Evolutionary conservation across 2,113 vertebrate genomes (phyloP).

Genomic region (Pyrgilauda ruficollis): DNA sequence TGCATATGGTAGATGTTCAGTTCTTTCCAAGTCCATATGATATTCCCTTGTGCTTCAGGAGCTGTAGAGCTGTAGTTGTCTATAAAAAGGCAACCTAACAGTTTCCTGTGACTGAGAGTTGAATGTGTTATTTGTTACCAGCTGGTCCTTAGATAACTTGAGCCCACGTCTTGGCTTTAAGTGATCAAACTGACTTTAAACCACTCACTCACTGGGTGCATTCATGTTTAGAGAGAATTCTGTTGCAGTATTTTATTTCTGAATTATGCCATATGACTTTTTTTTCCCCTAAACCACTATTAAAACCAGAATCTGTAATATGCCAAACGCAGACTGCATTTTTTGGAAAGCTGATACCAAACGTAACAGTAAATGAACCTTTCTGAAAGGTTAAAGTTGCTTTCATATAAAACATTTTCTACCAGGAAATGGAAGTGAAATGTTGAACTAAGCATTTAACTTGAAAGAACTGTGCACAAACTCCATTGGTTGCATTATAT

Average conservation of each 20-base stretch:
- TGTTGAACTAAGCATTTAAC: constrained; percentile 55
- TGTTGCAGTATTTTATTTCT: constrained; percentile 52
- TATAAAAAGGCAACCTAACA: constrained; percentile 57
- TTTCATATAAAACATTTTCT: constrained; percentile 68
- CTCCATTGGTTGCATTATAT: constrained; percentile 40
- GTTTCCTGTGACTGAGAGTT: constrained; percentile 47
- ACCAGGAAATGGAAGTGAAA: constrained; percentile 63
- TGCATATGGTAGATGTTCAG: constrained; percentile 41
- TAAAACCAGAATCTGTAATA: constrained; percentile 62
- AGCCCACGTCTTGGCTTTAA: constrained; percentile 41
- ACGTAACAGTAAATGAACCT: constrained; percentile 64
- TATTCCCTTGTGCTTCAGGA: constrained; percentile 27
- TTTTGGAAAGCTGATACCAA: constrained; percentile 61
- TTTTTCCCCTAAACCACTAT: constrained; percentile 24
- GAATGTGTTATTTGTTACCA: constrained; percentile 68
- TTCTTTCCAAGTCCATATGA: background rate
- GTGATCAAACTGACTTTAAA: constrained; percentile 54
- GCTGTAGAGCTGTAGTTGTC: constrained; percentile 20
- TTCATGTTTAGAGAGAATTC: constrained; percentile 39
- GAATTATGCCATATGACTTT: background rate
- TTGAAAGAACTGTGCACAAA: constrained; percentile 46
- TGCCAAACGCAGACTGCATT: background rate
- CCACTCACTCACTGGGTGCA: background rate
- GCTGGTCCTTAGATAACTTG: constrained; percentile 31
- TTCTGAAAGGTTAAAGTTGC: constrained; percentile 60